phyloP scores from a whole-genome alignment of 2,888 invertebrate species.

The Abrostola triplasia region DNA sequence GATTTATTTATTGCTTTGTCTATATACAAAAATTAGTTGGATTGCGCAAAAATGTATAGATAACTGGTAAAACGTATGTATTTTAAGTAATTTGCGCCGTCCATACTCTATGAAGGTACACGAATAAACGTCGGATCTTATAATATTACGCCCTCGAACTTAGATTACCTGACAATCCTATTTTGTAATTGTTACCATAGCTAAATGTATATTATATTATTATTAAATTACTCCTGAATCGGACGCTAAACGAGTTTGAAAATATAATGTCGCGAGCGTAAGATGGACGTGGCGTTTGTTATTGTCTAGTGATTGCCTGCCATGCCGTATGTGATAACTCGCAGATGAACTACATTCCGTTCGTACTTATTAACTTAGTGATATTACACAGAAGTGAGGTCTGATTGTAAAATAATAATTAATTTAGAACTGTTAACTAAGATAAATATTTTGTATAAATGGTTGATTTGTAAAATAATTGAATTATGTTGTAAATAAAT shows the following conservation, averaged over 20 bases:
- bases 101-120: conserved; percentile 40
- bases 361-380: conserved; percentile 77
- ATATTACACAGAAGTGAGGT: conserved; percentile 79
- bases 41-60: conserved; percentile 51
- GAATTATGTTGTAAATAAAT: conserved; percentile 88
- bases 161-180: conserved; percentile 60
- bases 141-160: conserved; percentile 38
- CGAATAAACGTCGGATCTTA: conserved; percentile 27
- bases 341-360: conserved; percentile 77
- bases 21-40: conserved; percentile 52
- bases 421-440: conserved; percentile 84
- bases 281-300: conserved; percentile 45
- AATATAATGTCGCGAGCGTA: conserved; percentile 41
- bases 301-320: conserved; percentile 73
- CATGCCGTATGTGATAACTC: conserved; percentile 84
- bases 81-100: conserved; percentile 45
- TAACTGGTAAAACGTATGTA: conserved; percentile 48
- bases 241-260: conserved; percentile 54
- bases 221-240: conserved; percentile 63
- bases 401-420: conserved; percentile 86
- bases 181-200: conserved; percentile 83
- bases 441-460: conserved; percentile 87
- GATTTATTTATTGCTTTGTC: conserved; percentile 81
- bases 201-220: conserved; percentile 74
- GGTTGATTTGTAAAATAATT: conserved; percentile 85